Evolutionary conservation across 2,113 vertebrate genomes (phyloP).

Genomic region (Scomber colias): DNA sequence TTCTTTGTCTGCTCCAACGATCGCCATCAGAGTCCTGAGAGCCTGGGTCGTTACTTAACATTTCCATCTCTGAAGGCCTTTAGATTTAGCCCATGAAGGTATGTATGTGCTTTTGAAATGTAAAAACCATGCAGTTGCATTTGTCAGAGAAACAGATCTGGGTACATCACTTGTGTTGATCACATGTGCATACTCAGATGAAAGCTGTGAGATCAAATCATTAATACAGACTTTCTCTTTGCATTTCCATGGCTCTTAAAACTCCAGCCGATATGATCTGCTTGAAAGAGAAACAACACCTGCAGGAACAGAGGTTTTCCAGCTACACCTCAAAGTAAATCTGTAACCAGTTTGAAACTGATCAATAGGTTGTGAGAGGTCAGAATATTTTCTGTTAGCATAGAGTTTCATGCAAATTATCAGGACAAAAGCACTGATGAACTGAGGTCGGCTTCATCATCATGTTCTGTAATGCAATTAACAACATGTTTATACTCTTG

Average conservation of each 20-base stretch:
- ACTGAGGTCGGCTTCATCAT: neutral
- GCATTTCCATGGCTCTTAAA: neutral
- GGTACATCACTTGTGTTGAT: neutral
- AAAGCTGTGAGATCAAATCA: conserved; percentile 12
- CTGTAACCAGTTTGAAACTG: neutral
- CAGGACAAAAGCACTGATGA: conserved; percentile 12
- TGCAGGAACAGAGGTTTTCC: neutral
- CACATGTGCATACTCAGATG: neutral
- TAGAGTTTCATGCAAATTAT: neutral
- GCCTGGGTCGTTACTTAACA: neutral
- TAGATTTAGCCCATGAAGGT: neutral
- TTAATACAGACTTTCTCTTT: conserved; percentile 12
- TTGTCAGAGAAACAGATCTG: conserved; percentile 16
- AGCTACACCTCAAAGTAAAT: conserved; percentile 12
- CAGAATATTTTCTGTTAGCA: neutral
- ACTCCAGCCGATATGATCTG: conserved; percentile 23
- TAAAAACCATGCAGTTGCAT: conserved; percentile 7
- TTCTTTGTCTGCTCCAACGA: neutral
- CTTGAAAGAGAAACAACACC: neutral
- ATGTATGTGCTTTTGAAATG: conserved; percentile 4
- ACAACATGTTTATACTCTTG: neutral
- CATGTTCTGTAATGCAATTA: neutral
- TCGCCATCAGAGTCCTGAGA: neutral
- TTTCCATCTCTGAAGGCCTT: no score
- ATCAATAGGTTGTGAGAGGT: neutral